These are phyloP conservation scores for Dorcus parallelipipedus DNA, from an alignment of 2,888 invertebrate species.

Conservation along the genomic window DNA sequence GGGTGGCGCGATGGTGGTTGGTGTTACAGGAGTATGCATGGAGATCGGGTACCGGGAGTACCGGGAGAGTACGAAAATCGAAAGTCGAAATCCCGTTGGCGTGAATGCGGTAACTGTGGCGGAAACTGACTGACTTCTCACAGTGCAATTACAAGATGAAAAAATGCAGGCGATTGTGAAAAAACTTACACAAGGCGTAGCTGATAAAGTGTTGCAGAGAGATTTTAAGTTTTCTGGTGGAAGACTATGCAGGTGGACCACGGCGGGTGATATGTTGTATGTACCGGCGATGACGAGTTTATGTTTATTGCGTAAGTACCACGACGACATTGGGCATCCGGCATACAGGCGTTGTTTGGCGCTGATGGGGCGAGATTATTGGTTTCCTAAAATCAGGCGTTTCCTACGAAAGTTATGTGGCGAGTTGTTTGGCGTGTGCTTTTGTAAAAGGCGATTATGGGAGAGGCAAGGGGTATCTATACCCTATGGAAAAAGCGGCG, in stretches of 20 bases:
- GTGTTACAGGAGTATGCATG: too few species aligned
- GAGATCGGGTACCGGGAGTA: too few species aligned
- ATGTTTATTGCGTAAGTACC: slow-evolving; percentile 26
- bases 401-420: slow-evolving; percentile 43
- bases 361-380: slow-evolving; percentile 35
- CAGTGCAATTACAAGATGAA: too few species aligned
- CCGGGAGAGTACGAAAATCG: too few species aligned
- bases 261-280: slow-evolving; percentile 8
- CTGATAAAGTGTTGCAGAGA: too few species aligned
- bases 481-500: slow-evolving; percentile 19
- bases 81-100: too few species aligned
- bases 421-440: slow-evolving; percentile 40
- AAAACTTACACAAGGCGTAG: too few species aligned
- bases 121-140: too few species aligned
- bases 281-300: slow-evolving; percentile 9
- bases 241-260: slow-evolving; percentile 1
- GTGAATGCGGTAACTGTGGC: too few species aligned
- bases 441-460: slow-evolving; percentile 17
- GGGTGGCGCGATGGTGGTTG: too few species aligned
- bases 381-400: slow-evolving; percentile 42
- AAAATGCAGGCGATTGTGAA: too few species aligned
- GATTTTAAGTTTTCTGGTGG: too few species aligned
- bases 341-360: slow-evolving; percentile 37
- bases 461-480: slow-evolving; percentile 26
- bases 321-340: slow-evolving; percentile 44